A percentile compares a stretch with the other conserved stretches of the same genome.
Conservation (phyloP, 2,113 vertebrate species). For the Dicerorhinus sumatrensis region DNA sequence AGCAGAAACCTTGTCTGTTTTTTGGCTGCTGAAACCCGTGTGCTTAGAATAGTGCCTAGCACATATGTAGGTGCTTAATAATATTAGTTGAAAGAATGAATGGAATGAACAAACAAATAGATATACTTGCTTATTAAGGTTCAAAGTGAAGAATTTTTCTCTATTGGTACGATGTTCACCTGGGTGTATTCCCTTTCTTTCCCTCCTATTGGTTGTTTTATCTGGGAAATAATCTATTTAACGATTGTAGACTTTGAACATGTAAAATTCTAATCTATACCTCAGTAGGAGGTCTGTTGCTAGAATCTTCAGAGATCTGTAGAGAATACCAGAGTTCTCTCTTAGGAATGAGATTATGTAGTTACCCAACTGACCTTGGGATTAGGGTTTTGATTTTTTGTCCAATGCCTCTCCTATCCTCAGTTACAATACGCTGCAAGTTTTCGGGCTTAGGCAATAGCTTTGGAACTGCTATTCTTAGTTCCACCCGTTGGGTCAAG, state of each 20-base stretch:
- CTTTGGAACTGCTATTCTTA: conserved; percentile 47
- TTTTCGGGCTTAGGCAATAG: not conserved
- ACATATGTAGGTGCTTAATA: not conserved
- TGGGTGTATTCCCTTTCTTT: not conserved
- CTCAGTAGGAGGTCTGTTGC: not conserved
- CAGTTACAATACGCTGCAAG: not conserved
- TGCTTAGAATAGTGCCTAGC: not conserved
- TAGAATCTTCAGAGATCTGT: conserved; percentile 1
- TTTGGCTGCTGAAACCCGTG: not conserved
- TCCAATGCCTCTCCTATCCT: not conserved
- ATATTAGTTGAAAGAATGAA: conserved; percentile 43
- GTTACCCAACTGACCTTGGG: not conserved
- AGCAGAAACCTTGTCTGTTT: not conserved
- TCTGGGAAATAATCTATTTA: not conserved
- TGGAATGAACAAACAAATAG: conserved; percentile 27
- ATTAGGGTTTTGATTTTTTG: conserved; percentile 7
- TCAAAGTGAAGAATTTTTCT: conserved; percentile 52
- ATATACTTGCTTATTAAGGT: not conserved
- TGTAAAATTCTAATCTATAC: not conserved
- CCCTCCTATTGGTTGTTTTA: not conserved
- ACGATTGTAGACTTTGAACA: not conserved
- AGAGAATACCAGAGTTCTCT: not conserved
- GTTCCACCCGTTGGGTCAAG: not conserved
- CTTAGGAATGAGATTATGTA: not conserved
- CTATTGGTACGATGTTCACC: not conserved